phyloP scores from a whole-genome alignment of 2,113 vertebrate species.

The Tautogolabrus adspersus region DNA sequence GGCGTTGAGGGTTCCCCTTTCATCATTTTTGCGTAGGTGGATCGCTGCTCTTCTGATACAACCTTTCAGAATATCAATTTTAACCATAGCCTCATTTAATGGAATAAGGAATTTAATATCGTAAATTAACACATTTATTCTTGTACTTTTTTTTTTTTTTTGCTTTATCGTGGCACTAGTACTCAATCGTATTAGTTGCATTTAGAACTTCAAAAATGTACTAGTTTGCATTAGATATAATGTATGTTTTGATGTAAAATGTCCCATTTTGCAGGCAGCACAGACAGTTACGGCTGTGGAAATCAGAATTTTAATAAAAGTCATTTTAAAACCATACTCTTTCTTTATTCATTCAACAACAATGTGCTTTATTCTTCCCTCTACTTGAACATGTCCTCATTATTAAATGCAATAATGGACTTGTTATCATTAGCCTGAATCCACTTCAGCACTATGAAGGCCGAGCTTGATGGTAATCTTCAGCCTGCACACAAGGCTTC shows the following conservation, averaged over 20 bases:
- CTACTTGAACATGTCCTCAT: background rate
- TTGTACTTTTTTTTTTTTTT: too few relatives aligned
- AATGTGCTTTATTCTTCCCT: background rate
- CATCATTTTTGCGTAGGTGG: too few relatives aligned
- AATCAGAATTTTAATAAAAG: constrained; percentile 32
- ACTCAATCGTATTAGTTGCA: too few relatives aligned
- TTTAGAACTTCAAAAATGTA: background rate
- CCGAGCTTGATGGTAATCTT: constrained; percentile 56
- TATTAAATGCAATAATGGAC: background rate
- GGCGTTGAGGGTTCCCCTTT: too few relatives aligned
- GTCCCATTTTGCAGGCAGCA: background rate
- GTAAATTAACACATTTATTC: too few relatives aligned
- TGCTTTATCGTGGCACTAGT: too few relatives aligned
- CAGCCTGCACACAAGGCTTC: constrained; percentile 27
- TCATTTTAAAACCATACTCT: background rate
- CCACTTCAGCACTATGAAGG: constrained; percentile 3
- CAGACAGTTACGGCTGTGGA: background rate
- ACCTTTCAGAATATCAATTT: too few relatives aligned
- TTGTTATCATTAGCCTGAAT: constrained; percentile 42
- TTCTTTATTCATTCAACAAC: background rate
- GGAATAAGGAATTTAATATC: too few relatives aligned
- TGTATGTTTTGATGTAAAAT: background rate
- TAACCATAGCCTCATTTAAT: too few relatives aligned
- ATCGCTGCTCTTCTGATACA: too few relatives aligned
- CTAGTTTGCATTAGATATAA: background rate